Evolutionary conservation across 2,797 vertebrate genomes (phyloP).

Genomic region (Pangasius macronema): DNA sequence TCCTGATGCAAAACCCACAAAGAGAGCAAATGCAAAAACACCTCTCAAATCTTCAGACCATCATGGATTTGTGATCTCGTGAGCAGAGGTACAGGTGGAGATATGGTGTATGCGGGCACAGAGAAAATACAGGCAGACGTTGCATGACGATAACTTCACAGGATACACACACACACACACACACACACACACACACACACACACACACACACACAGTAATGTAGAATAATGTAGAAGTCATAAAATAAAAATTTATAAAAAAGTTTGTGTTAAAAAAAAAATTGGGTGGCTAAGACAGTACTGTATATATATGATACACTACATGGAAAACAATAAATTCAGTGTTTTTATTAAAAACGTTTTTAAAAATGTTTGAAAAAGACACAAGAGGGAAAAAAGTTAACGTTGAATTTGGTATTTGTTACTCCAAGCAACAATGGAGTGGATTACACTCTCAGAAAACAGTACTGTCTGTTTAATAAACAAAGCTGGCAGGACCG

Average conservation of each 20-base stretch:
- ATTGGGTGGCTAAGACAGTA: too few relatives aligned
- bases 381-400: background rate
- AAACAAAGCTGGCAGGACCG: conserved; percentile 16
- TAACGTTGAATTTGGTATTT: background rate
- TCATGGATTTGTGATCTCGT: background rate
- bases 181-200: too few relatives aligned
- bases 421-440: background rate
- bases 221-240: too few relatives aligned
- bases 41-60: background rate
- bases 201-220: too few relatives aligned
- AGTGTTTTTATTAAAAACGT: background rate
- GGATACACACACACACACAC: too few relatives aligned
- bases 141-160: background rate
- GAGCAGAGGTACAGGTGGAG: background rate
- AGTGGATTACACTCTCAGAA: background rate
- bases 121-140: background rate
- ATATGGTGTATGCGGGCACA: background rate
- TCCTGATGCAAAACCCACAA: background rate
- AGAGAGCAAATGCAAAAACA: background rate
- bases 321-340: background rate
- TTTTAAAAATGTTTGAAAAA: background rate
- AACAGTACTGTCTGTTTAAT: conserved; percentile 7
- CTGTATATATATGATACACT: background rate
- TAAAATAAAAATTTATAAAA: too few relatives aligned
- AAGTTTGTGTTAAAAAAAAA: too few relatives aligned